Conservation (phyloP, 2,113 vertebrate genomes). For the Capra hircus region DNA sequence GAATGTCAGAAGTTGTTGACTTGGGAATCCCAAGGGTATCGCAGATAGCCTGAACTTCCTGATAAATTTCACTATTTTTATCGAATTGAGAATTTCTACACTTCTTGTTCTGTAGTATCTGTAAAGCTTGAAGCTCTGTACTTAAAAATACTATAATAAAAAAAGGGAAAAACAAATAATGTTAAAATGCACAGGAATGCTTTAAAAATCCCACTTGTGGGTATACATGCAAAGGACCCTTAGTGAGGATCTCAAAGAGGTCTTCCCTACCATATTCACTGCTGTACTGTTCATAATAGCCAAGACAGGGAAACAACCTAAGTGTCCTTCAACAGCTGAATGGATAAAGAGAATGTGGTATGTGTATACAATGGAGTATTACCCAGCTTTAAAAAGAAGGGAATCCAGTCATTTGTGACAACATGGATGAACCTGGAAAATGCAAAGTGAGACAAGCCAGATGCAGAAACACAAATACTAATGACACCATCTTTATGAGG, state of each 20-base stretch:
- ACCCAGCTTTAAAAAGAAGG: not conserved
- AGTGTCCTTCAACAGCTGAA: not conserved
- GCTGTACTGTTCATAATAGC: not conserved
- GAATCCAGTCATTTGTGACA: not conserved
- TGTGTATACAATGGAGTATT: not conserved
- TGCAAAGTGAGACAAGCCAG: not conserved
- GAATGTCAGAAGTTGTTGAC: conserved; percentile 76
- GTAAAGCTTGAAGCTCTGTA: conserved; percentile 95
- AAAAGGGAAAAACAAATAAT: conserved; percentile 22
- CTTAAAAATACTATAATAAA: conserved; percentile 89
- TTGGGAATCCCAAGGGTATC: conserved; percentile 82
- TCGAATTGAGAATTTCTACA: conserved; percentile 68
- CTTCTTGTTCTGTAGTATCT: conserved; percentile 84
- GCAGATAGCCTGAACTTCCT: conserved; percentile 86
- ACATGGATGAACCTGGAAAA: not conserved
- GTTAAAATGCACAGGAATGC: conserved; percentile 14
- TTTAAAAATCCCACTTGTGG: not conserved
- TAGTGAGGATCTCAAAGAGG: not conserved
- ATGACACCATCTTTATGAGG: not conserved
- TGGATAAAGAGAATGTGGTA: not conserved
- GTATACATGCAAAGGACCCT: not conserved
- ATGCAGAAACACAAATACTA: not conserved
- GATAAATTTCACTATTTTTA: conserved; percentile 75
- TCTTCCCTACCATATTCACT: not conserved
- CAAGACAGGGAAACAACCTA: not conserved